These are phyloP conservation scores for Mugil cephalus DNA, from an alignment of 2,113 vertebrate genomes.

Conservation along the genomic window DNA sequence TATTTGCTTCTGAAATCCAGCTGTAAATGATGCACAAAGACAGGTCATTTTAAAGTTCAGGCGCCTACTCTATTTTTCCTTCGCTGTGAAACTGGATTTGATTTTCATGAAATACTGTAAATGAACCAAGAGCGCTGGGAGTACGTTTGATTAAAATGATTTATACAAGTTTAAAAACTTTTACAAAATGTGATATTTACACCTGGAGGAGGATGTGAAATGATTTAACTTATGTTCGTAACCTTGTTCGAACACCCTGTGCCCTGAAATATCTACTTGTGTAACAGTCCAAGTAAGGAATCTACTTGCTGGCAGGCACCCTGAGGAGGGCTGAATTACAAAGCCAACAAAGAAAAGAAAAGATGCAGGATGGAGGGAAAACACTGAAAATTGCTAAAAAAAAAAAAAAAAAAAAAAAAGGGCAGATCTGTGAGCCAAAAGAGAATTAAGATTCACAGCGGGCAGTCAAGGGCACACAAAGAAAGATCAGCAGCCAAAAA, in stretches of 20 bases:
- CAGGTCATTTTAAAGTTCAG: not conserved
- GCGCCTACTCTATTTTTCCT: not conserved
- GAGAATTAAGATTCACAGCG: constrained; percentile 73
- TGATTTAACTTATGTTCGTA: constrained; percentile 25
- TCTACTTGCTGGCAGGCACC: constrained; percentile 38
- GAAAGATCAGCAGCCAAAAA: constrained; percentile 46
- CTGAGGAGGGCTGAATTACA: constrained; percentile 48
- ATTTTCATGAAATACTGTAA: constrained; percentile 3
- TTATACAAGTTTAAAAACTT: constrained; percentile 4
- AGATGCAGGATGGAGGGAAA: constrained; percentile 43
- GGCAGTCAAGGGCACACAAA: constrained; percentile 70
- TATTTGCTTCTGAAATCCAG: constrained; percentile 1
- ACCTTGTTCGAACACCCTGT: constrained; percentile 42
- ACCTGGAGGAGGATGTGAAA: constrained; percentile 5
- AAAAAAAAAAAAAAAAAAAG: constrained; percentile 63
- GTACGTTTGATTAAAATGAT: not conserved
- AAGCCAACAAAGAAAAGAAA: constrained; percentile 57
- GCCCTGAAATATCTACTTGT: constrained; percentile 28
- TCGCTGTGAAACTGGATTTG: not conserved
- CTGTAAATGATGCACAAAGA: not conserved
- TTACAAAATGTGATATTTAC: not conserved
- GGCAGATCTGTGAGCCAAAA: constrained; percentile 53
- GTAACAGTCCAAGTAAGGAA: constrained; percentile 35
- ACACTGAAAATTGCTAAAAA: constrained; percentile 69
- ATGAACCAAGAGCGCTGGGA: not conserved